A percentile compares a stretch with the other conserved stretches of the same genome.
These are phyloP conservation scores for Zaprionus lachaisei DNA, from an alignment of 1,140 invertebrate genomes.

Conservation along the genomic window DNA sequence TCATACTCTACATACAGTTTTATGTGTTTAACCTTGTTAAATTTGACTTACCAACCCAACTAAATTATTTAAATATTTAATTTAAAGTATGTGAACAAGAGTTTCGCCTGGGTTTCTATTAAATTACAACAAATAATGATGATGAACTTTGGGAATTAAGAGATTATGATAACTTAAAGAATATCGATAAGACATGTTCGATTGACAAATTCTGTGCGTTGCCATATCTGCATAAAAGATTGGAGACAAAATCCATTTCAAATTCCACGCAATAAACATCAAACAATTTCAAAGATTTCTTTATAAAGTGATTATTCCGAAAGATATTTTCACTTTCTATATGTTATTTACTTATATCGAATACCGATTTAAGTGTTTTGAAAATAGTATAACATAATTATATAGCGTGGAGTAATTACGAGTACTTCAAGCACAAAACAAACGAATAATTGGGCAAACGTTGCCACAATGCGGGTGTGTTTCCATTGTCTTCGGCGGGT, in stretches of 20 bases:
- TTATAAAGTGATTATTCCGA: neutral
- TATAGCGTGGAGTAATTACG: slow-evolving; percentile 38
- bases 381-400: slow-evolving; percentile 28
- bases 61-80: neutral
- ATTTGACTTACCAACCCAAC: neutral
- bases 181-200: too few relatives aligned
- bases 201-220: too few relatives aligned
- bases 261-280: neutral
- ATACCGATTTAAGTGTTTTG: slow-evolving; percentile 8
- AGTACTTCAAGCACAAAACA: slow-evolving; percentile 25
- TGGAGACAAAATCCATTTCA: neutral
- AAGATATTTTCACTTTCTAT: slow-evolving; percentile 31
- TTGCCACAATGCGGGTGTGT: slow-evolving; percentile 55
- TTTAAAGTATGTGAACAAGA: neutral
- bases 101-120: too few relatives aligned
- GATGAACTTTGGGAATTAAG: too few relatives aligned
- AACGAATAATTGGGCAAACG: slow-evolving; percentile 52
- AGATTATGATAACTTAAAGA: too few relatives aligned
- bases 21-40: neutral
- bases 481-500: slow-evolving; percentile 29
- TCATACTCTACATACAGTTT: neutral
- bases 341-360: neutral
- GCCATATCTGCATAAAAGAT: neutral
- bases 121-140: too few relatives aligned
- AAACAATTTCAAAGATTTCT: neutral